A percentile compares a stretch with the other conserved stretches of the same genome.
phyloP scores from a whole-genome alignment of 2,888 invertebrate species.

The Stomorhina lunata region DNA sequence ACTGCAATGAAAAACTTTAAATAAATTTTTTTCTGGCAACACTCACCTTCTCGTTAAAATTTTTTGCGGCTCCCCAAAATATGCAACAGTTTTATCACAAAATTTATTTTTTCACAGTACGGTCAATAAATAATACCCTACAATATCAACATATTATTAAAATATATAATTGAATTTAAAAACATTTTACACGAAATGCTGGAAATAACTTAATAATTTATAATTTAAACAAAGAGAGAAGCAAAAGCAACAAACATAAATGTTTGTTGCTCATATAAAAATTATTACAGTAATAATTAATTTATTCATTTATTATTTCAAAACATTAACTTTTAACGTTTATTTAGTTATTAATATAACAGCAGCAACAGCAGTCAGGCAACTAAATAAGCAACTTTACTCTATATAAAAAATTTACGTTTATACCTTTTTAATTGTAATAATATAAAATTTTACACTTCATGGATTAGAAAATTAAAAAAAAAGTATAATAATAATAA shows the following conservation, averaged over 20 bases:
- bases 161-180: neutral
- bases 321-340: constrained; percentile 25
- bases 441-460: constrained; percentile 40
- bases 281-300: constrained; percentile 36
- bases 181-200: constrained; percentile 3
- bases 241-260: neutral
- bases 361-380: no score
- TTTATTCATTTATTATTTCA: constrained; percentile 21
- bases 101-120: neutral
- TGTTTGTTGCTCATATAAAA: neutral
- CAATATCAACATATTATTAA: neutral
- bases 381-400: neutral
- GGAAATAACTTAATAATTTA: neutral
- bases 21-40: neutral
- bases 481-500: neutral
- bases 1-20: neutral
- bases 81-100: neutral
- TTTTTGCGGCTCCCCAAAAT: neutral
- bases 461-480: constrained; percentile 35
- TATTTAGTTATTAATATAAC: no score
- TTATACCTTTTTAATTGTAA: constrained; percentile 26
- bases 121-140: neutral
- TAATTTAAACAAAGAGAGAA: neutral
- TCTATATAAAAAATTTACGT: neutral
- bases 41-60: neutral